Conservation (phyloP, 2,797 vertebrate species). For the Lophotriccus pileatus region DNA sequence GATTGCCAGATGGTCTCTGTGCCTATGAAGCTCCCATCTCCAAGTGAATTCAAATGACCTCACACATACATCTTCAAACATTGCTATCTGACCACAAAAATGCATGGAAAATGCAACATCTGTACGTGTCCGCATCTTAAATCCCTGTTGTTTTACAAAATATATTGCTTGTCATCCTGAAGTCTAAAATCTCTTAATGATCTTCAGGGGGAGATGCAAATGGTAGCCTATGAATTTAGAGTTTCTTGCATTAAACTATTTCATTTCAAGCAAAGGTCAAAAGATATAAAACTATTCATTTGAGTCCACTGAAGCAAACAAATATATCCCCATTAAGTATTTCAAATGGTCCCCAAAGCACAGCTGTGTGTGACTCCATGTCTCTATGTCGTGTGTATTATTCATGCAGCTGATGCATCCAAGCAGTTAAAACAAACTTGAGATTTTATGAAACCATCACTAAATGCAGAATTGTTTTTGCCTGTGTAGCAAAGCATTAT, state of each 20-base stretch:
- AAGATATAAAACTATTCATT: constrained; percentile 65
- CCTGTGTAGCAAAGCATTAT: constrained; percentile 79
- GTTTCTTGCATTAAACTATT: neutral
- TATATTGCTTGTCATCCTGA: constrained; percentile 66
- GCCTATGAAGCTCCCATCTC: constrained; percentile 51
- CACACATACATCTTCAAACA: constrained; percentile 74
- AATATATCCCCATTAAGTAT: constrained; percentile 40
- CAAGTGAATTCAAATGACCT: constrained; percentile 71
- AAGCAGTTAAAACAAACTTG: constrained; percentile 56
- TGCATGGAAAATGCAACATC: constrained; percentile 59
- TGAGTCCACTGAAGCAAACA: constrained; percentile 47
- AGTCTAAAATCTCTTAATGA: constrained; percentile 43
- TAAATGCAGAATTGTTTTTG: constrained; percentile 78
- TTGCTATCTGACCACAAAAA: constrained; percentile 67
- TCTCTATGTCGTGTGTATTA: neutral
- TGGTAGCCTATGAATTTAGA: constrained; percentile 6
- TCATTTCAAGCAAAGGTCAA: constrained; percentile 6
- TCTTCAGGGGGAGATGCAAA: constrained; percentile 64
- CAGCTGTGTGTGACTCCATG: neutral
- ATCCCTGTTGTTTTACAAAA: constrained; percentile 68
- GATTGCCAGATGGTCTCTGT: constrained; percentile 69
- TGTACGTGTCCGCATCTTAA: constrained; percentile 64
- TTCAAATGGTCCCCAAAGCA: constrained; percentile 51
- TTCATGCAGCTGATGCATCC: neutral
- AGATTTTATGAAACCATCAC: constrained; percentile 72